Conservation (phyloP, 2,888 invertebrate species). For the Yponomeuta cagnagella region DNA sequence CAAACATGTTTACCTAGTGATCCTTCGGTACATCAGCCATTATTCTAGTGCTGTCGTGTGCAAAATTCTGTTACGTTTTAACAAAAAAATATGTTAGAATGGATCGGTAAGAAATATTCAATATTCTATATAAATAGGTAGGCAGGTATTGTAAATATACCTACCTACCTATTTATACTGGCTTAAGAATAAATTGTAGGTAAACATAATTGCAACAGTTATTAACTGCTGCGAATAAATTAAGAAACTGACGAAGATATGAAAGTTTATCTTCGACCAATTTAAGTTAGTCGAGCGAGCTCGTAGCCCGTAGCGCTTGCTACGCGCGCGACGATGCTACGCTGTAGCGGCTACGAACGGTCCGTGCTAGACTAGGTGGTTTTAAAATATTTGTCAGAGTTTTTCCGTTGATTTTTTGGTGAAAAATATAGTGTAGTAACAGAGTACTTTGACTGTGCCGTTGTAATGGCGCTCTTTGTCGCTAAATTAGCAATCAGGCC, state of each 20-base stretch:
- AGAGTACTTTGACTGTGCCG: not conserved
- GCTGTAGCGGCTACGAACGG: slow-evolving; percentile 1
- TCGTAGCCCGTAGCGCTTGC: slow-evolving; percentile 8
- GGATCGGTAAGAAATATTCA: too few relatives aligned
- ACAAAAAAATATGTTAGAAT: too few relatives aligned
- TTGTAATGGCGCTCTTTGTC: slow-evolving; percentile 50
- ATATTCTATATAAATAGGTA: too few relatives aligned
- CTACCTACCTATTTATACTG: too few relatives aligned
- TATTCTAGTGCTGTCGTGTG: too few relatives aligned
- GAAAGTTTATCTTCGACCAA: slow-evolving; percentile 16
- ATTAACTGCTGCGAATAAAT: not conserved
- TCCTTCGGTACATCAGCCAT: not conserved
- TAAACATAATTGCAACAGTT: not conserved
- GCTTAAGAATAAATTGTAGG: too few relatives aligned
- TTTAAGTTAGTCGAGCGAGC: slow-evolving; percentile 13
- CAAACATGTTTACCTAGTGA: slow-evolving; percentile 53
- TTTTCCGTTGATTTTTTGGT: not conserved
- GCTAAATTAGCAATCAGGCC: slow-evolving; percentile 66
- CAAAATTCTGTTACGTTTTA: too few relatives aligned
- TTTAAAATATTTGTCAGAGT: not conserved
- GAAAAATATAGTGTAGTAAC: not conserved
- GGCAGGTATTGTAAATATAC: too few relatives aligned
- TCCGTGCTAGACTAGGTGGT: not conserved
- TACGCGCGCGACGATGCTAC: slow-evolving; percentile 4
- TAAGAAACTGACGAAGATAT: slow-evolving; percentile 12